These are phyloP conservation scores for Pristionchus pacificus DNA, from an alignment of 1,140 invertebrate genomes.

Conservation along the genomic window DNA sequence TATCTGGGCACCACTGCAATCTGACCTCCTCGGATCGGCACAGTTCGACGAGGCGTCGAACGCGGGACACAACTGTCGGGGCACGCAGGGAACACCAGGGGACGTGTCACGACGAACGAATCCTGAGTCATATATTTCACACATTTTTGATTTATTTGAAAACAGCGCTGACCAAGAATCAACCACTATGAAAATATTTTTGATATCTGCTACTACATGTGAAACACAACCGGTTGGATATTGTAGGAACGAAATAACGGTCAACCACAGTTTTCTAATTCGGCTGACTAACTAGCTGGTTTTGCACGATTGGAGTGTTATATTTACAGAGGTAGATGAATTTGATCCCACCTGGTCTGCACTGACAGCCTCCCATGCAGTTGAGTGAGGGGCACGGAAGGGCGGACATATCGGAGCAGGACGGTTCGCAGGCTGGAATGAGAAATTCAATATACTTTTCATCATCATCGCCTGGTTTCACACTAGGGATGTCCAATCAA, in stretches of 20 bases:
- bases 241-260: too few relatives aligned
- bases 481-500: too few relatives aligned
- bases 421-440: constrained; percentile 25
- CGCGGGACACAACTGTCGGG: constrained; percentile 11
- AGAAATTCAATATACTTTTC: too few relatives aligned
- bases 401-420: constrained; percentile 20
- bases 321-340: too few relatives aligned
- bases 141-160: constrained; percentile 1
- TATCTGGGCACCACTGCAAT: too few relatives aligned
- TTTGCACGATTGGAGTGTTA: too few relatives aligned
- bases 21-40: constrained; percentile 21
- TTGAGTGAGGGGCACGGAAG: constrained; percentile 20
- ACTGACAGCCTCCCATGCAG: constrained; percentile 28
- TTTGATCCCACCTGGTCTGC: constrained; percentile 18
- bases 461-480: too few relatives aligned
- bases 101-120: constrained; percentile 26
- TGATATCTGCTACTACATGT: too few relatives aligned
- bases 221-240: too few relatives aligned
- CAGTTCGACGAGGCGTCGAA: constrained; percentile 24
- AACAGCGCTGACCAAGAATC: neutral
- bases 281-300: too few relatives aligned
- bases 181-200: neutral
- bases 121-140: neutral
- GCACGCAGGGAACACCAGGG: constrained; percentile 22
- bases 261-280: too few relatives aligned